Percentiles rank a stretch among this genome's conserved stretches.
phyloP scores from a whole-genome alignment of 2,113 vertebrate species.

The Orthonyx spaldingii region DNA sequence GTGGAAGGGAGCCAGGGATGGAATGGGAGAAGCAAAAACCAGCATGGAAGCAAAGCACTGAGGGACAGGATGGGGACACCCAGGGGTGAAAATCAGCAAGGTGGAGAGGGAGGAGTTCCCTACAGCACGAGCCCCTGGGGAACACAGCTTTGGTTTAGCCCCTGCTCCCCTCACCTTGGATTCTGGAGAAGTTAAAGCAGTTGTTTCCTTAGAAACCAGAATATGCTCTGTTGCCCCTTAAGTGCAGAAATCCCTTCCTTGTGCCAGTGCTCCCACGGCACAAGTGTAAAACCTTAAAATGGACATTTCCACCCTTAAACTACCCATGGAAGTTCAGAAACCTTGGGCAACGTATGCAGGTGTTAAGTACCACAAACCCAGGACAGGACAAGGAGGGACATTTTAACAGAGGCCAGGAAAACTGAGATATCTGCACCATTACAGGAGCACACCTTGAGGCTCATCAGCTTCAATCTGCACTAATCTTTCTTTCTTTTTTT shows the following conservation, averaged over 20 bases:
- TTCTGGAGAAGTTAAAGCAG: neutral
- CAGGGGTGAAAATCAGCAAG: neutral
- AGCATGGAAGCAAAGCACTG: neutral
- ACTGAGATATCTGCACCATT: neutral
- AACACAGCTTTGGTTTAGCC: neutral
- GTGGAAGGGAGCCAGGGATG: neutral
- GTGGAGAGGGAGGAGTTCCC: neutral
- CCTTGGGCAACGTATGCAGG: rapidly evolving
- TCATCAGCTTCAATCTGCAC: neutral
- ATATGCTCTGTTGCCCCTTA: neutral
- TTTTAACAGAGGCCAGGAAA: neutral
- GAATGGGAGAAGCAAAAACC: neutral
- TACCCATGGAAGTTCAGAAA: neutral
- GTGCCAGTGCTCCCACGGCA: neutral
- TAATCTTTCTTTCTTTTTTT: neutral
- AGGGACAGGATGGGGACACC: neutral
- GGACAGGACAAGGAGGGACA: neutral
- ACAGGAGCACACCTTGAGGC: neutral
- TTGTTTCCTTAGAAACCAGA: neutral
- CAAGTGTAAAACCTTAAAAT: neutral
- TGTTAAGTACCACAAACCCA: neutral
- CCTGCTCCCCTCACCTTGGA: neutral
- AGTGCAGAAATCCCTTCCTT: neutral
- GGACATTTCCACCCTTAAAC: neutral
- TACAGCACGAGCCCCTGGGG: rapidly evolving